Percentiles rank a stretch among this genome's conserved stretches.
phyloP scores from a whole-genome alignment of 92 coral and sea anemone genomes.

The Siderastrea siderea region DNA sequence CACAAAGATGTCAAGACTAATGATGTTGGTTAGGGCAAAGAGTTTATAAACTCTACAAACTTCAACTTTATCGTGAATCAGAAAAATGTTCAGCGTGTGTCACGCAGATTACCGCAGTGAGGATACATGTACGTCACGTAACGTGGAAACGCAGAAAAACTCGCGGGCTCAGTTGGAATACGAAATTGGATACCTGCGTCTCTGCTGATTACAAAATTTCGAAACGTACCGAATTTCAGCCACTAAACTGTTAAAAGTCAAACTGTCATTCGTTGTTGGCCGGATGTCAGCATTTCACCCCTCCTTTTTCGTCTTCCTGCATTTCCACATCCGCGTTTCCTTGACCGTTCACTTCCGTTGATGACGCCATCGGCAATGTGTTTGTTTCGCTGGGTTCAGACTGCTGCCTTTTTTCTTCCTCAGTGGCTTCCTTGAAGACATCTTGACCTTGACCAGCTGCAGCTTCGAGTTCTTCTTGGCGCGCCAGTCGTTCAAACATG shows the following conservation, averaged over 20 bases:
- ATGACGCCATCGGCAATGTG: slow-evolving; percentile 28
- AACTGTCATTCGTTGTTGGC: not conserved
- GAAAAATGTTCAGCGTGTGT: not conserved
- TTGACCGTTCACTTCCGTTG: slow-evolving; percentile 40
- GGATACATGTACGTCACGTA: not conserved
- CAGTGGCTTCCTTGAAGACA: slow-evolving; percentile 69
- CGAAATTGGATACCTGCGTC: not conserved
- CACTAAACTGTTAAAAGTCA: not conserved
- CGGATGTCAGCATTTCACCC: slow-evolving; percentile 42
- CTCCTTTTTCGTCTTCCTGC: slow-evolving; percentile 43
- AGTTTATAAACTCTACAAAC: not conserved
- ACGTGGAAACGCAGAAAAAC: not conserved
- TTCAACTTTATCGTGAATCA: too few species aligned
- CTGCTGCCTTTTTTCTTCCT: slow-evolving; percentile 17
- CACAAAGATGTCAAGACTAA: too few species aligned
- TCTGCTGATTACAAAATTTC: not conserved
- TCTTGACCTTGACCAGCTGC: slow-evolving; percentile 52
- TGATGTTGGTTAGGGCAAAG: too few species aligned
- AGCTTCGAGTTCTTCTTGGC: slow-evolving; percentile 58
- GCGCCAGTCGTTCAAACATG: slow-evolving; percentile 95
- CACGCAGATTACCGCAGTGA: not conserved
- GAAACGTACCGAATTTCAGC: too few species aligned
- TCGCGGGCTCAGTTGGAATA: not conserved
- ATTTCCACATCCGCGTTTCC: slow-evolving; percentile 25
- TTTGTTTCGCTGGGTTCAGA: not conserved